Evolutionary conservation across 2,888 invertebrate species (phyloP).

Genomic region (Euplexia lucipara): DNA sequence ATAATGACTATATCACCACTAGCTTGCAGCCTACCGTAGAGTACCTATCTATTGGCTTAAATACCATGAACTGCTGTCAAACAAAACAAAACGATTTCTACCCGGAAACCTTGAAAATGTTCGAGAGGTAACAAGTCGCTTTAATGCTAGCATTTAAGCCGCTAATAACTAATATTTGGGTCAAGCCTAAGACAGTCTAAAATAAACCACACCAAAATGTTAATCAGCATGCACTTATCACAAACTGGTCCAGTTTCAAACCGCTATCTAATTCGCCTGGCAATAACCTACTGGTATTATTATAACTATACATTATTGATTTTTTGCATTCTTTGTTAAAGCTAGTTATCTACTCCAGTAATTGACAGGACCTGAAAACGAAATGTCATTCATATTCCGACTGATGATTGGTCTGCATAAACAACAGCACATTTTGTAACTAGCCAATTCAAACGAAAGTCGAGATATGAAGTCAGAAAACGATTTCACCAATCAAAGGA

Average conservation of each 20-base stretch:
- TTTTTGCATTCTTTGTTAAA: conserved; percentile 54
- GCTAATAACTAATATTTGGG: conserved; percentile 58
- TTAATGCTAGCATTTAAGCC: conserved; percentile 48
- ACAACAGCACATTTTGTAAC: conserved; percentile 45
- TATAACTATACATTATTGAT: conserved; percentile 48
- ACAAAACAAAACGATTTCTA: conserved; percentile 18
- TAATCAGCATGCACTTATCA: conserved; percentile 61
- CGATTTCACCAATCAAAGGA: conserved; percentile 12
- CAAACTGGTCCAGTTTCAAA: conserved; percentile 58
- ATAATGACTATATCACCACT: too few species aligned
- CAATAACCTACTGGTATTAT: conserved; percentile 54
- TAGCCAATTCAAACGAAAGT: conserved; percentile 17
- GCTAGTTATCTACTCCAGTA: conserved; percentile 51
- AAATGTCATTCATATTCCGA: conserved; percentile 52
- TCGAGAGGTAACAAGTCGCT: conserved; percentile 32
- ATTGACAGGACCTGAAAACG: conserved; percentile 53
- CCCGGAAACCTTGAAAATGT: conserved; percentile 47
- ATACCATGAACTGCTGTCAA: not conserved
- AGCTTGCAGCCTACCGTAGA: too few species aligned
- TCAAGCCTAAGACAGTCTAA: conserved; percentile 58
- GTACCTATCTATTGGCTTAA: not conserved
- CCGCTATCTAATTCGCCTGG: conserved; percentile 56
- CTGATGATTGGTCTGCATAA: conserved; percentile 32
- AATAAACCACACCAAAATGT: conserved; percentile 62
- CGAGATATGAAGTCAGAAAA: conserved; percentile 24